Evolutionary conservation across 1,140 invertebrate genomes (phyloP), one percentile per base, ranked within the genome.

Genomic region (Drosophila parvula): DNA sequence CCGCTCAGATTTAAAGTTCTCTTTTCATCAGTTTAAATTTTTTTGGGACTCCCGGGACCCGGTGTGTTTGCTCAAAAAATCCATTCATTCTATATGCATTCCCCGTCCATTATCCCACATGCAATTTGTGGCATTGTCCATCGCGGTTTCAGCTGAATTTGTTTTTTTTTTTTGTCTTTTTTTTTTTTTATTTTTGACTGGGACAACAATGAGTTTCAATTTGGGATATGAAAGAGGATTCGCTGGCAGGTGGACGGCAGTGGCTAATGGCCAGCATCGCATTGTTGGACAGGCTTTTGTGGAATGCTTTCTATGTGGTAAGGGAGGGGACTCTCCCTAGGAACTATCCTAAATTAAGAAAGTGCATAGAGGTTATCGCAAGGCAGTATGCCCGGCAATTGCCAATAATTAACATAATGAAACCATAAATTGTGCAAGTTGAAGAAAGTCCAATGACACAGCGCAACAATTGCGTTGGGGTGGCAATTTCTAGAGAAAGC

Each of bases 321-420:
- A 5, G 4, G 8, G 6, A 5, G 4, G 7, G 32, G 5, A 8
- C 16, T 10, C 16, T 68, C 14, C 61, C 16, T 50, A 53, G 58
- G 14, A 71, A 61, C 68, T 50, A 45, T 73, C 32, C 56, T 36
- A 47, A 81, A 82, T 76, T 86, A 69, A 34, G 48, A 32, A 38
- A 88, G 70, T 83, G 76, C 83, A 76, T 41, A 34, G 55, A 28
- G 83, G 83, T 89, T 89, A 89, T 78, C 57, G 44, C 44, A 60
- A 64, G 56, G 64, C 65, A 73, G 77, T 22, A 22, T 41, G 70
- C 56, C 45, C 43, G 53, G 38, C 79, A 90, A 90, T 90, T 90
- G 83, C 79, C 74, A 76, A 90, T 84, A 84, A 90, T 90, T 90
- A 90, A 90, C 88, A 90, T 90, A 90, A 90, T 90, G 88, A 78